phyloP scores from a whole-genome alignment of 2,888 invertebrate genomes.

The Criorhina ranunculi region DNA sequence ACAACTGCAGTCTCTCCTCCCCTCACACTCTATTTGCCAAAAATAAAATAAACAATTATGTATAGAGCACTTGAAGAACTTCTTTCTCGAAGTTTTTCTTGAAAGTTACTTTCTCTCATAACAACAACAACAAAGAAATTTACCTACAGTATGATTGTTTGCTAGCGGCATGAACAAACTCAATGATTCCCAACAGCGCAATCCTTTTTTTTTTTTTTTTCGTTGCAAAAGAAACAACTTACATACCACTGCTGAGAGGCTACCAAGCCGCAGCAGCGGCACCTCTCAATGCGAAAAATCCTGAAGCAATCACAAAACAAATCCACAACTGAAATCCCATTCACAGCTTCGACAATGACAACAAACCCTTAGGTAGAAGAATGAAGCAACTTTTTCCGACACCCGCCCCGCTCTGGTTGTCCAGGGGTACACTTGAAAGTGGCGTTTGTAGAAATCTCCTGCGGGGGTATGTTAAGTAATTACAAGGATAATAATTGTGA shows the following conservation, averaged over 20 bases:
- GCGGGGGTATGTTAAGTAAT: slow-evolving; percentile 52
- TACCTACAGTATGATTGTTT: slow-evolving; percentile 25
- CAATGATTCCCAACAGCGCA: slow-evolving; percentile 14
- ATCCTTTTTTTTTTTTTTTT: slow-evolving; percentile 25
- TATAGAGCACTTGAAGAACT: slow-evolving; percentile 7
- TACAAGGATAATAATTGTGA: slow-evolving; percentile 48
- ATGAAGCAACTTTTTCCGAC: background rate
- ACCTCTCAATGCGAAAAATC: slow-evolving; percentile 7
- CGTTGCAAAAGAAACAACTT: background rate
- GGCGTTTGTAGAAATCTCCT: background rate
- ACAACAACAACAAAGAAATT: slow-evolving; percentile 6
- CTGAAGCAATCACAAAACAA: slow-evolving; percentile 41
- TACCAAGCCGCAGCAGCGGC: background rate
- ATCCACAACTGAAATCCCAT: slow-evolving; percentile 46
- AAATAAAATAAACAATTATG: slow-evolving; percentile 7
- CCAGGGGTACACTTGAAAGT: background rate
- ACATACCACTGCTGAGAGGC: background rate
- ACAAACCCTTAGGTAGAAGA: slow-evolving; percentile 21
- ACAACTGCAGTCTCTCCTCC: no score
- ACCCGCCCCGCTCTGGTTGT: background rate
- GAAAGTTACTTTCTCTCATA: slow-evolving; percentile 19
- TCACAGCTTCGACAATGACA: slow-evolving; percentile 41
- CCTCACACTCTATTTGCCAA: no score
- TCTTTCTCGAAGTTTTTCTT: slow-evolving; percentile 8
- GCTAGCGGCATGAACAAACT: slow-evolving; percentile 22